Conservation (phyloP, 2,888 invertebrate species). For the Mayetiola destructor region DNA sequence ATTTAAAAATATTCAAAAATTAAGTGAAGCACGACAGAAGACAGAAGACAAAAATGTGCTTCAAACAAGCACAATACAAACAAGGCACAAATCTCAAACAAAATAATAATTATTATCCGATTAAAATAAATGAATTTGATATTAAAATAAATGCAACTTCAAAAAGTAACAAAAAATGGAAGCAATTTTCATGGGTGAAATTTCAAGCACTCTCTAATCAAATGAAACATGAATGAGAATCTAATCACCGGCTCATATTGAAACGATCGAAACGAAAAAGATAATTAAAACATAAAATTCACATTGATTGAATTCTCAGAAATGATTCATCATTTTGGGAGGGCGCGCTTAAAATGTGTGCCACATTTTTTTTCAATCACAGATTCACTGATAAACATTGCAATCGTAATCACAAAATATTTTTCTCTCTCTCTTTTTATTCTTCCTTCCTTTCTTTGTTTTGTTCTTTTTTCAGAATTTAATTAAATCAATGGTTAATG, state of each 20-base stretch:
- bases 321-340: no score
- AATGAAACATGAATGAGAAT: no score
- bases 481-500: neutral
- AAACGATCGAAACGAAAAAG: neutral
- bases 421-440: neutral
- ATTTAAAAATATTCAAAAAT: neutral
- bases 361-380: neutral
- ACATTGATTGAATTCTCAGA: neutral
- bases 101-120: no score
- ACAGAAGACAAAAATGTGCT: no score
- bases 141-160: no score
- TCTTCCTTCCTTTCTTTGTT: neutral
- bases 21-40: no score
- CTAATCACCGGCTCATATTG: no score
- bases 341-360: no score
- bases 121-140: no score
- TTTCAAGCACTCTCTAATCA: no score
- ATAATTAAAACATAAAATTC: neutral
- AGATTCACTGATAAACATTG: slow-evolving; percentile 2
- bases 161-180: no score
- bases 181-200: no score
- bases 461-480: neutral
- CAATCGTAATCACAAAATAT: slow-evolving; percentile 6
- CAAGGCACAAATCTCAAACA: neutral
- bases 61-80: neutral